These are phyloP conservation scores for Ormyrus thymus DNA, from an alignment of 2,888 invertebrate species.

Conservation along the genomic window DNA sequence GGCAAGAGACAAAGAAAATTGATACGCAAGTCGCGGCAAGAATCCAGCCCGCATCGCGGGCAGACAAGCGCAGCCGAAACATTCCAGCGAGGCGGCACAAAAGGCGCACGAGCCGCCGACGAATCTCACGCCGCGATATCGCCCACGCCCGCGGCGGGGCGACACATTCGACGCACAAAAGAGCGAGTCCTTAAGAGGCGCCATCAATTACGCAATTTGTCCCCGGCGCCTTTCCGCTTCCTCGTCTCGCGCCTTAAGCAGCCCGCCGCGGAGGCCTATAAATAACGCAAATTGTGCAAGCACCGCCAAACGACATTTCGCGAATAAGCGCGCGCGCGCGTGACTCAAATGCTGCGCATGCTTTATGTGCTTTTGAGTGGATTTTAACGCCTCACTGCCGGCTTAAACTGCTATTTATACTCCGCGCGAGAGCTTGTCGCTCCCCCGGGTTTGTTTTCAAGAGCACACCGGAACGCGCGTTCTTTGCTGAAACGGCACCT, in stretches of 20 bases:
- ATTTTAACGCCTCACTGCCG: no score
- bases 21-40: no score
- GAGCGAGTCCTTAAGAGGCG: conserved; percentile 40
- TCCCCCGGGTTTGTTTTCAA: no score
- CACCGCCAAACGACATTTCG: conserved; percentile 17
- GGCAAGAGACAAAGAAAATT: no score
- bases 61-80: no score
- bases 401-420: no score
- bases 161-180: conserved; percentile 26
- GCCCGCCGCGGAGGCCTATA: not conserved
- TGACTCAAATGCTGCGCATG: not conserved
- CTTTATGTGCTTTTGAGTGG: no score
- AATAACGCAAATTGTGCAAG: conserved; percentile 28
- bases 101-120: conserved; percentile 1
- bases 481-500: no score
- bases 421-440: no score
- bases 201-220: conserved; percentile 39
- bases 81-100: not conserved
- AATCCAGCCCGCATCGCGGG: no score
- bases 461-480: not conserved
- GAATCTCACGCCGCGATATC: conserved; percentile 32
- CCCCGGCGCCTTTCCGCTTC: conserved; percentile 14
- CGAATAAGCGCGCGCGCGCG: not conserved
- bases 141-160: conserved; percentile 8
- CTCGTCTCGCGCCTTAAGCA: not conserved